Evolutionary conservation across 92 coral and sea anemone genomes (phyloP), one percentile per base, ranked within the genome.

Genomic region (Epizoanthus scotinus): DNA sequence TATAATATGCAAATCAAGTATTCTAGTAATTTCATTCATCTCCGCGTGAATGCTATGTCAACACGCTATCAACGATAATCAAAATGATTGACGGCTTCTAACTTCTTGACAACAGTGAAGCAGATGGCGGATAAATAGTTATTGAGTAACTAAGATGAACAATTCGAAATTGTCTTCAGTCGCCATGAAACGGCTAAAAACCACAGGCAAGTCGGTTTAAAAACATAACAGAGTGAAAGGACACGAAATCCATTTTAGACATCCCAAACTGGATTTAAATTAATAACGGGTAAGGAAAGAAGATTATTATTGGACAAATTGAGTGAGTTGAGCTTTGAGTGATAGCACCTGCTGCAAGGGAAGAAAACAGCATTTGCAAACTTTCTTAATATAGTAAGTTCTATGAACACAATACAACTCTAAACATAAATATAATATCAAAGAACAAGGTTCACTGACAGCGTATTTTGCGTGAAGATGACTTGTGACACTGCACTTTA

Each of bases 1-100:
- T 19, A 55, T 34, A 42, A 20, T 75, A 75, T 75, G 81, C 81
- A 75, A 75, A 75, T 75, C 22, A 58, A 19, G 53, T 56, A 14
- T 17, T 28, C 36, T 14, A 17, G 53, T 40, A 57, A 36, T 50
- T 58, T 10, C 80, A 74, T 28, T 58, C 47, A 63, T 1, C 52
- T 44, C 9, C 14, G 10, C 52, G 10, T 19, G 28, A 75, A 14
- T 75, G 81, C 81, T 75, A 75, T 73, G 63, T 73, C 79, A 73
- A 73, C 66, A 73, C 8, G 65, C 21, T 54, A 73, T 73, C 65
- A 56, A 29, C 50, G 15, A 3, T 40, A 34, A 36, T 38, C 67
- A 57, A 17, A 56, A 40, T 57, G 67, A 75, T 58, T 75, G 81
- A 75, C 81, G 56, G 68, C 25, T 53, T 47, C 24, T 15, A 75